Conservation (phyloP, 2,888 invertebrate species). For the Cantharis lateralis region DNA sequence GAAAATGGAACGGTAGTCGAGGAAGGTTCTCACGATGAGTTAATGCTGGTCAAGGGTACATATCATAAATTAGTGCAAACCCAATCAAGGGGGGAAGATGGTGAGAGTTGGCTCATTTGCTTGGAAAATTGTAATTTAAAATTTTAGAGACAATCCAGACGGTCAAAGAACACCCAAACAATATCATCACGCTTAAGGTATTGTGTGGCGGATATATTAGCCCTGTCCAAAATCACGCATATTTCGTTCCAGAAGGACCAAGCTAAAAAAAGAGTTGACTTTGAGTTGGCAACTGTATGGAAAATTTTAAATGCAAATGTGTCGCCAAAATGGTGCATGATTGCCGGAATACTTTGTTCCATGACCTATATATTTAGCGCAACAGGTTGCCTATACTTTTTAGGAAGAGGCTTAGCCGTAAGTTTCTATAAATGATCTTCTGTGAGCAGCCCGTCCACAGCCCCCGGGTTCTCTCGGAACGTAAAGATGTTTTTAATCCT, state of each 20-base stretch:
- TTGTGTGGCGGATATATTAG: not conserved
- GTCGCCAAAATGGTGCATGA: not conserved
- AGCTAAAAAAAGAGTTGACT: not conserved
- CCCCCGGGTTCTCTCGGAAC: too few relatives aligned
- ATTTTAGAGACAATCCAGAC: not conserved
- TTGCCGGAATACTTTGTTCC: not conserved
- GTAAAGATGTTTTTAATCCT: too few relatives aligned
- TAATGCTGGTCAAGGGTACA: constrained; percentile 69
- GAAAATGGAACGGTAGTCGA: constrained; percentile 71
- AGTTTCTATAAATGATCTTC: not conserved
- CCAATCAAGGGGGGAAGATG: too few relatives aligned
- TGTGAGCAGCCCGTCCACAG: too few relatives aligned
- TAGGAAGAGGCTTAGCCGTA: not conserved
- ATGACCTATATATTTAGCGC: not conserved
- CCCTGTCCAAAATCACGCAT: not conserved
- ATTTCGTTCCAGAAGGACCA: not conserved
- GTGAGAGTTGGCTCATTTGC: too few relatives aligned
- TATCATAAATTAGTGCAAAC: constrained; percentile 61
- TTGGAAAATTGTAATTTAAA: too few relatives aligned
- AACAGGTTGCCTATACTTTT: not conserved
- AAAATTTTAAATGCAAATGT: not conserved
- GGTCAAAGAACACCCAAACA: not conserved
- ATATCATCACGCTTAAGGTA: not conserved
- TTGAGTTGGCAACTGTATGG: not conserved
- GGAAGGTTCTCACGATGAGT: constrained; percentile 70